Evolutionary conservation across 2,797 vertebrate genomes (phyloP).

Genomic region (Zenarchopterus dispar): DNA sequence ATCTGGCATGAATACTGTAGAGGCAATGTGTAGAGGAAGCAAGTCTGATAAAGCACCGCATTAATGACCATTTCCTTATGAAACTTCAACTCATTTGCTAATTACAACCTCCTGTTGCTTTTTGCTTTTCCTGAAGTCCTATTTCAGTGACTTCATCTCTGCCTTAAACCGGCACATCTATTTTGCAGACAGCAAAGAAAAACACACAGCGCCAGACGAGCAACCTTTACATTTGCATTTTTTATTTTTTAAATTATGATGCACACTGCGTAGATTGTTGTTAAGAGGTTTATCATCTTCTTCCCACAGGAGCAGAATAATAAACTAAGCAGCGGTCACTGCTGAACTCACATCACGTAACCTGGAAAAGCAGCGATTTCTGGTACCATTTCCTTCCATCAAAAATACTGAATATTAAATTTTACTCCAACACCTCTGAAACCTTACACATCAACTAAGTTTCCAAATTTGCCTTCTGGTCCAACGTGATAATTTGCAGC

Average conservation of each 20-base stretch:
- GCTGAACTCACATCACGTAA: neutral
- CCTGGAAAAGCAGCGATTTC: constrained; percentile 6
- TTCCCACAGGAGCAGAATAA: constrained; percentile 5
- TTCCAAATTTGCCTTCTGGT: constrained; percentile 41
- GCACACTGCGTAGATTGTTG: constrained; percentile 1
- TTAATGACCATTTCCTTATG: constrained; percentile 88
- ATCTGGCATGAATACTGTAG: constrained; percentile 34
- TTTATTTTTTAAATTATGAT: neutral
- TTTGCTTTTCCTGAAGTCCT: constrained; percentile 79
- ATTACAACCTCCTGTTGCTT: constrained; percentile 89
- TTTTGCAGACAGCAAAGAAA: constrained; percentile 4
- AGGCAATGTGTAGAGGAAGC: constrained; percentile 60
- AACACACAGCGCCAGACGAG: neutral
- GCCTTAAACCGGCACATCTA: neutral
- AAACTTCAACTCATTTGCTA: constrained; percentile 92
- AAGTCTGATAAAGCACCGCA: constrained; percentile 86
- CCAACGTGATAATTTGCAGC: constrained; percentile 59
- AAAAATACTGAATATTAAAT: constrained; percentile 24
- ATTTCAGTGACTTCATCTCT: constrained; percentile 80
- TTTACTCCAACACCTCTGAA: constrained; percentile 54
- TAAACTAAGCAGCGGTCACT: constrained; percentile 7
- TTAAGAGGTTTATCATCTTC: constrained; percentile 8
- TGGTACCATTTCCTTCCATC: constrained; percentile 4
- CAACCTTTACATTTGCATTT: too few species aligned
- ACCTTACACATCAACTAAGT: constrained; percentile 42